Percentiles rank a stretch among this genome's conserved stretches.
These are phyloP conservation scores for Myiagra hebetior DNA, from an alignment of 2,113 vertebrate species.

Conservation along the genomic window DNA sequence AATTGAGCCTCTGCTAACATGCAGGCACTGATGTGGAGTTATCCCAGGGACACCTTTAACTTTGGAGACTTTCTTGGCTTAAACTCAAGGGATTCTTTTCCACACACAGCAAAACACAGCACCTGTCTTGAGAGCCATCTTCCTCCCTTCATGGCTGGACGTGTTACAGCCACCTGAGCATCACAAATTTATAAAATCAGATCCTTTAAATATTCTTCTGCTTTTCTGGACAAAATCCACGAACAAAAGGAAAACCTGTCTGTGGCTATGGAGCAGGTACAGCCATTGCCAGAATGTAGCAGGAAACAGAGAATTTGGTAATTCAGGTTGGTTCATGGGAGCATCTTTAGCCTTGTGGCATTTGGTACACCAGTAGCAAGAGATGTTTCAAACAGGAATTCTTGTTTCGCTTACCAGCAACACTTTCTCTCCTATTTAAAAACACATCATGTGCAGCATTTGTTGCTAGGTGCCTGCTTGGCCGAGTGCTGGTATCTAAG, in stretches of 20 bases:
- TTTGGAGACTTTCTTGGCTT: neutral
- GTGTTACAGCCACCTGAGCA: neutral
- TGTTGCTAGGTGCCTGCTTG: constrained; percentile 66
- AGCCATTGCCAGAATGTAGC: fast-evolving
- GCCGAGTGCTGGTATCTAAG: constrained; percentile 24
- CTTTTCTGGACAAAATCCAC: neutral
- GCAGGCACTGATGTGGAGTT: neutral
- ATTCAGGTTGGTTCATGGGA: neutral
- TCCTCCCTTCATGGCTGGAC: neutral
- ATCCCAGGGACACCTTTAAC: neutral
- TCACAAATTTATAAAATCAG: neutral
- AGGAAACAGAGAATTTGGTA: neutral
- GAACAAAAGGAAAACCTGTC: neutral
- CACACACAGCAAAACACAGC: neutral
- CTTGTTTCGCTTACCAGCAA: neutral
- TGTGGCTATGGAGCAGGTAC: neutral
- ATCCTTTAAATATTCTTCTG: neutral
- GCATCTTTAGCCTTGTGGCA: neutral
- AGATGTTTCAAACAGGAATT: neutral
- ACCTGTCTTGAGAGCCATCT: neutral
- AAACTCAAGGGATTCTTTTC: neutral
- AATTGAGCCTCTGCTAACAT: neutral
- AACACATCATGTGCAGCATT: neutral
- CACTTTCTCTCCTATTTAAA: constrained; percentile 25
- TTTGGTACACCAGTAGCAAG: neutral